These are phyloP conservation scores for Whitmania pigra DNA, from an alignment of 1,140 invertebrate genomes.

Conservation along the genomic window DNA sequence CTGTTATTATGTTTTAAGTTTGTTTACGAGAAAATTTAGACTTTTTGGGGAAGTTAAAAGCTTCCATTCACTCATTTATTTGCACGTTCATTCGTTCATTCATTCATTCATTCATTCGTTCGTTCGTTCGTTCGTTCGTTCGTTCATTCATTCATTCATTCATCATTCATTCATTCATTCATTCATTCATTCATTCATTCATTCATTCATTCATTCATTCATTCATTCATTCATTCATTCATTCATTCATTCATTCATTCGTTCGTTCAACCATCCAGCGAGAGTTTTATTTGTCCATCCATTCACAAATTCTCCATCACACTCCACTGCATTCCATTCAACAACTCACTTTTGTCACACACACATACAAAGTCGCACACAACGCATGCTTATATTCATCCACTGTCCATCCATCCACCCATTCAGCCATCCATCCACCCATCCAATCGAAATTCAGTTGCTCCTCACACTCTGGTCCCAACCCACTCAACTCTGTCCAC, in stretches of 20 bases:
- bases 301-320: not conserved
- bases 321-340: not conserved
- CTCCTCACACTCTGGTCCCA: no score
- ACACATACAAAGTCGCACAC: no score
- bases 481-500: no score
- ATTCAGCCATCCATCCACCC: not conserved
- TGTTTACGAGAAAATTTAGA: no score
- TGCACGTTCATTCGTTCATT: not conserved
- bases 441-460: no score
- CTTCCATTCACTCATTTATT: not conserved
- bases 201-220: not conserved
- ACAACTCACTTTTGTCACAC: not conserved
- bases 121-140: not conserved
- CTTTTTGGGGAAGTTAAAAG: no score
- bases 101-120: slow-evolving; percentile 6
- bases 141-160: not conserved
- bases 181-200: not conserved
- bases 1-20: no score
- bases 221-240: slow-evolving; percentile 3
- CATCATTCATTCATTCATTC: not conserved
- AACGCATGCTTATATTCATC: not conserved
- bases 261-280: not conserved
- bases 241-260: slow-evolving; percentile 1
- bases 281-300: not conserved
- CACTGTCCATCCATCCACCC: not conserved